These are phyloP conservation scores for Corythornis vintsioides DNA, from an alignment of 2,113 vertebrate genomes.

Conservation along the genomic window DNA sequence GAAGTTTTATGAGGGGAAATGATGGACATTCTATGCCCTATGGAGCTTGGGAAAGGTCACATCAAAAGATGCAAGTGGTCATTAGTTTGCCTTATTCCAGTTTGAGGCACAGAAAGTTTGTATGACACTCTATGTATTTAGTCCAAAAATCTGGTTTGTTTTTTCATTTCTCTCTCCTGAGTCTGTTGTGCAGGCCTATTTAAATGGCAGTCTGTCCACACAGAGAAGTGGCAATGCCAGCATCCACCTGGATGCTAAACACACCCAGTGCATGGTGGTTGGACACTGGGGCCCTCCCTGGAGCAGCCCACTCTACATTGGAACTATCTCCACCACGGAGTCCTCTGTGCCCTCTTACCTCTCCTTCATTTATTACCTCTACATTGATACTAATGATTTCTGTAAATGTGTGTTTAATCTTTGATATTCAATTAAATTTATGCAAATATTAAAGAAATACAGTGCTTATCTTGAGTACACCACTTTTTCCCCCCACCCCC, in stretches of 20 bases:
- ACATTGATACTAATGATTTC: not conserved
- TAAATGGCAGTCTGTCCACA: not conserved
- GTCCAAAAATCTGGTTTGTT: not conserved
- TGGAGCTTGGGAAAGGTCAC: not conserved
- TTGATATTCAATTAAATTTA: not conserved
- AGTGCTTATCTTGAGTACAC: not conserved
- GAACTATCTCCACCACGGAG: not conserved
- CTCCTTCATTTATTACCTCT: not conserved
- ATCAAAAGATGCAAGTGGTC: not conserved
- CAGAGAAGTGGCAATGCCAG: not conserved
- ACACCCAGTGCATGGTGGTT: not conserved
- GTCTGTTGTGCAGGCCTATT: not conserved
- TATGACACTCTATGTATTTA: accelerated
- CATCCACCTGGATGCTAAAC: not conserved
- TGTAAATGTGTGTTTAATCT: not conserved
- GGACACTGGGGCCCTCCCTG: accelerated
- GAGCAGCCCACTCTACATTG: not conserved
- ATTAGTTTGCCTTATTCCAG: not conserved
- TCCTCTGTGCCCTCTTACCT: not conserved
- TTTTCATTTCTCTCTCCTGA: not conserved
- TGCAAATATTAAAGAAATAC: not conserved
- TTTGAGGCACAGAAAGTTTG: not conserved
- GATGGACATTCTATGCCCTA: not conserved
- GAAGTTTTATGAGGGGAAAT: not conserved
- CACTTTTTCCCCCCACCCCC: not conserved